phyloP scores from a whole-genome alignment of 2,888 invertebrate species.

The Gymnocheta viridis region DNA sequence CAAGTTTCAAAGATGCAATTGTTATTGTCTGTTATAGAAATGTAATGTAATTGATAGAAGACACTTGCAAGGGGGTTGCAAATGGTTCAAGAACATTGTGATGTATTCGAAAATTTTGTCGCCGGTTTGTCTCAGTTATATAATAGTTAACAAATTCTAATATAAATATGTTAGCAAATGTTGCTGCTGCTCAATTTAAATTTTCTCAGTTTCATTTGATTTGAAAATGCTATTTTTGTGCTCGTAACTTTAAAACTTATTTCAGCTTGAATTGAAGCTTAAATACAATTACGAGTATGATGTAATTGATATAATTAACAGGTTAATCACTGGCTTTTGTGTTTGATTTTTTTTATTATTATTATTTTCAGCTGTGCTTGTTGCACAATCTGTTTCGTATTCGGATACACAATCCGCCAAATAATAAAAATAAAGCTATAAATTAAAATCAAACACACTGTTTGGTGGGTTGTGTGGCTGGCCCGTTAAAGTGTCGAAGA shows the following conservation, averaged over 20 bases:
- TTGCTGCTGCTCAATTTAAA: not conserved
- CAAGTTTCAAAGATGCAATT: too few relatives aligned
- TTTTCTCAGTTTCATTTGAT: not conserved
- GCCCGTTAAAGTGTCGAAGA: not conserved
- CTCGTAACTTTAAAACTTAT: not conserved
- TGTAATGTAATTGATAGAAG: too few relatives aligned
- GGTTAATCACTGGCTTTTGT: constrained; percentile 58
- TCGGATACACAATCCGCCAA: not conserved
- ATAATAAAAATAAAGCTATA: not conserved
- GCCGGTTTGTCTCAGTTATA: too few relatives aligned
- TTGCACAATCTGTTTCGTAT: constrained; percentile 17
- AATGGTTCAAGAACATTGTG: too few relatives aligned
- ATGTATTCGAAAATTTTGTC: too few relatives aligned
- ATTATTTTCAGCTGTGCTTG: constrained; percentile 16
- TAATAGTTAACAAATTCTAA: too few relatives aligned
- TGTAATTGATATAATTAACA: constrained; percentile 61
- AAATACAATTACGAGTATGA: constrained; percentile 53
- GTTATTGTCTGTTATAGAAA: too few relatives aligned
- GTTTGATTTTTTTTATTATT: constrained; percentile 10
- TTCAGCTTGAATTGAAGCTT: constrained; percentile 21
- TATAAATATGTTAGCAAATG: too few relatives aligned
- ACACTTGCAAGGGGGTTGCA: too few relatives aligned
- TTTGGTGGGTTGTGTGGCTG: not conserved
- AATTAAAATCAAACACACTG: too few relatives aligned
- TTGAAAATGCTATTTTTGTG: not conserved